Conservation (phyloP, 2,797 vertebrate genomes). For the Aplochiton taeniatus region DNA sequence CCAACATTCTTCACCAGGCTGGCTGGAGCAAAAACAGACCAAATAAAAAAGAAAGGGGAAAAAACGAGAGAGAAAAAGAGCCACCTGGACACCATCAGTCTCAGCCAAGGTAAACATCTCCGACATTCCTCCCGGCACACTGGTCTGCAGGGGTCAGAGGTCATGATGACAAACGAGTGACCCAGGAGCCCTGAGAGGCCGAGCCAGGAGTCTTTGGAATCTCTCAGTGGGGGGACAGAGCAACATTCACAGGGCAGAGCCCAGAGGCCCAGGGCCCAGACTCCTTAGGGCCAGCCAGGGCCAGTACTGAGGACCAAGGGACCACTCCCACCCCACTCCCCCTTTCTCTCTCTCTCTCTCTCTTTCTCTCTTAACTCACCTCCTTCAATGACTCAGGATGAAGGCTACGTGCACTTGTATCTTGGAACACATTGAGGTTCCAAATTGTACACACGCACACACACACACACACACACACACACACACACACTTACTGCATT, state of each 20-base stretch:
- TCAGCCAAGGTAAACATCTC: slow-evolving; percentile 93
- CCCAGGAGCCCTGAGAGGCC: slow-evolving; percentile 86
- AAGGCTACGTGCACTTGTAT: background rate
- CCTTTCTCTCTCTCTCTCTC: background rate
- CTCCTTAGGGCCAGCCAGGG: background rate
- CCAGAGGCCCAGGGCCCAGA: slow-evolving; percentile 14
- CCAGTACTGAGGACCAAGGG: too few relatives aligned
- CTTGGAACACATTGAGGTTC: too few relatives aligned
- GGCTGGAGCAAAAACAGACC: slow-evolving; percentile 44
- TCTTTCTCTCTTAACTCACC: background rate
- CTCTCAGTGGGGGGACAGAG: slow-evolving; percentile 78
- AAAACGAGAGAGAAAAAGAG: slow-evolving; percentile 41
- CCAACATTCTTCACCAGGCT: slow-evolving; percentile 31
- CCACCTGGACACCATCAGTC: slow-evolving; percentile 99
- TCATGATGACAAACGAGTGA: slow-evolving; percentile 92
- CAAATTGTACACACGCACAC: too few relatives aligned
- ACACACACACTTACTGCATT: too few relatives aligned
- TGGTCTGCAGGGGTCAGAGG: slow-evolving; percentile 93
- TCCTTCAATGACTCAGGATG: background rate
- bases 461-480: too few relatives aligned
- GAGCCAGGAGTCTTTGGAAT: slow-evolving; percentile 91
- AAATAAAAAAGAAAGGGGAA: slow-evolving; percentile 55
- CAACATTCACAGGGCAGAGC: slow-evolving; percentile 52
- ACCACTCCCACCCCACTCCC: background rate
- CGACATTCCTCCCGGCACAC: slow-evolving; percentile 91